phyloP scores from a whole-genome alignment of 2,797 vertebrate genomes.

The Oreonectes daqikongensis region DNA sequence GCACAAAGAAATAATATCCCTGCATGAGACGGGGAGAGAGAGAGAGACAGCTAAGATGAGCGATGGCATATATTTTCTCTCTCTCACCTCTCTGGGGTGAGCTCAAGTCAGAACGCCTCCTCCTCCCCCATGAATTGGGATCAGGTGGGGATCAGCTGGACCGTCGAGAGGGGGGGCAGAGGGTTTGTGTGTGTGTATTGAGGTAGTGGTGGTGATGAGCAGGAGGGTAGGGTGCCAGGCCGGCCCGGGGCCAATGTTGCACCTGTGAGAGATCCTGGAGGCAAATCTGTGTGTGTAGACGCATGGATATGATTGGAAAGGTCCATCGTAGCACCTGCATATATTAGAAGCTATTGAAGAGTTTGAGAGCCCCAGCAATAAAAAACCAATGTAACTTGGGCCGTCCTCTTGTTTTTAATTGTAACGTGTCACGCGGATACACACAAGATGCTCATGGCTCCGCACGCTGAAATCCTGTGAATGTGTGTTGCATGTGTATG shows the following conservation, averaged over 20 bases:
- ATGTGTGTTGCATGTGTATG: background rate
- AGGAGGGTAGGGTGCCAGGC: slow-evolving; percentile 53
- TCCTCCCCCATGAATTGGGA: slow-evolving; percentile 49
- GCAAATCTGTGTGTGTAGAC: slow-evolving; percentile 61
- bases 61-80: slow-evolving; percentile 46
- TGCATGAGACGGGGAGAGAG: slow-evolving; percentile 1
- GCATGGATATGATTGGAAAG: slow-evolving; percentile 62
- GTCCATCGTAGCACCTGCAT: slow-evolving; percentile 64
- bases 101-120: slow-evolving; percentile 46
- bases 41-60: slow-evolving; percentile 21
- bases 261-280: slow-evolving; percentile 58
- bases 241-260: slow-evolving; percentile 58
- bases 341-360: slow-evolving; percentile 17
- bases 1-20: slow-evolving; percentile 28
- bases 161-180: slow-evolving; percentile 33
- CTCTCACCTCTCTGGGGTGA: slow-evolving; percentile 48
- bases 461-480: background rate
- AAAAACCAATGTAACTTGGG: slow-evolving; percentile 13
- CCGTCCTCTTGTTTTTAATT: slow-evolving; percentile 2
- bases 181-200: slow-evolving; percentile 51
- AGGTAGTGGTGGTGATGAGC: slow-evolving; percentile 52
- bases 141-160: slow-evolving; percentile 62
- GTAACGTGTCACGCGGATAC: background rate
- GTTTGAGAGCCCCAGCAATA: slow-evolving; percentile 29
- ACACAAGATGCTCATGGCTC: background rate